These are phyloP conservation scores for Caenorhabditis plicata DNA, from an alignment of 2,888 invertebrate genomes.

Conservation along the genomic window DNA sequence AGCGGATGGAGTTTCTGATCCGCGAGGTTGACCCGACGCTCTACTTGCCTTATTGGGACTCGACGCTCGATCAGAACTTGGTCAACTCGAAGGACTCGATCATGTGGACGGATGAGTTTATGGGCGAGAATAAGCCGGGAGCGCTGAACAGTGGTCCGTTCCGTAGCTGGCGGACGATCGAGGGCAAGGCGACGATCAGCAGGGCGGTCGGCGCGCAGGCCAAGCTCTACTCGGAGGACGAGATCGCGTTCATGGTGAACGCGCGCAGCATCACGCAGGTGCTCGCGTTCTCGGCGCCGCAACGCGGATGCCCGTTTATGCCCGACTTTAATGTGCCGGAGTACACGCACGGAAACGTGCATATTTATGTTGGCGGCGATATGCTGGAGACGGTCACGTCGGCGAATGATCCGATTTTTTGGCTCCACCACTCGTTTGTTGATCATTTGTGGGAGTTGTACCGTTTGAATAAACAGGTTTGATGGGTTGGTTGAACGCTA, in stretches of 20 bases:
- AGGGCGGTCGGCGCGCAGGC: constrained; percentile 48
- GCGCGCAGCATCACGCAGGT: constrained; percentile 47
- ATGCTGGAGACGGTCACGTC: constrained; percentile 64
- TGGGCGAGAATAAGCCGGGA: constrained; percentile 54
- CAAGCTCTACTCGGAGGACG: constrained; percentile 45
- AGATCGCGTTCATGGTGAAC: constrained; percentile 37
- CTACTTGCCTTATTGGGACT: constrained; percentile 66
- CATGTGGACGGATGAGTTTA: constrained; percentile 45
- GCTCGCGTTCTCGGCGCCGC: constrained; percentile 52
- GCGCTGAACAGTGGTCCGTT: constrained; percentile 64
- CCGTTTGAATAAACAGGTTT: constrained; percentile 44
- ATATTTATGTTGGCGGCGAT: constrained; percentile 65
- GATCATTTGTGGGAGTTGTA: constrained; percentile 66
- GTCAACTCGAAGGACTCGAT: constrained; percentile 55
- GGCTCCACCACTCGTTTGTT: constrained; percentile 65
- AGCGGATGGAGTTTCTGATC: constrained; percentile 41
- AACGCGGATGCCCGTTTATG: constrained; percentile 37
- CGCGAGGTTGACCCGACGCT: constrained; percentile 60
- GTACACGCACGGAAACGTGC: constrained; percentile 59
- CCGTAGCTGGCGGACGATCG: constrained; percentile 59
- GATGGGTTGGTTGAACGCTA: too few relatives aligned
- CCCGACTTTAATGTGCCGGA: constrained; percentile 52
- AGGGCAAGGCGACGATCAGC: constrained; percentile 40
- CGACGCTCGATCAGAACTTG: constrained; percentile 62
- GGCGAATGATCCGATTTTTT: constrained; percentile 66